phyloP scores from a whole-genome alignment of 2,797 vertebrate genomes.

The Borostomias antarcticus region DNA sequence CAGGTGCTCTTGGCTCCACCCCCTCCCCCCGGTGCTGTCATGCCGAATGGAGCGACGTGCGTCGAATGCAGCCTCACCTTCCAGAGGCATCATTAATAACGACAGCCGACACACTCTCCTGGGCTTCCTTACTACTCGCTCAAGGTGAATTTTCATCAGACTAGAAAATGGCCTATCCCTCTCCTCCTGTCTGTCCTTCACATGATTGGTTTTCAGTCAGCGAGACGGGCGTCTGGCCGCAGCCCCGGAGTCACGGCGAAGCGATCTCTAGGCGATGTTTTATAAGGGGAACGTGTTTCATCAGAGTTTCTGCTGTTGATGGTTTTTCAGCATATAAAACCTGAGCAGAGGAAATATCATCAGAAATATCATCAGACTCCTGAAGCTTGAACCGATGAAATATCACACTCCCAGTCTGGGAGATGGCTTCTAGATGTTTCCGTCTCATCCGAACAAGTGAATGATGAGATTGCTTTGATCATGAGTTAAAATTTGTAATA shows the following conservation, averaged over 20 bases:
- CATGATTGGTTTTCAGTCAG: conserved; percentile 28
- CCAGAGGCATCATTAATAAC: conserved; percentile 50
- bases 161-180: conserved; percentile 28
- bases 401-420: not conserved
- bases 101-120: conserved; percentile 28
- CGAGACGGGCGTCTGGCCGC: conserved; percentile 28
- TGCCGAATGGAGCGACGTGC: conserved; percentile 24
- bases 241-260: not conserved
- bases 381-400: not conserved
- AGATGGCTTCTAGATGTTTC: not conserved
- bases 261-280: too few species aligned
- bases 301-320: conserved; percentile 4
- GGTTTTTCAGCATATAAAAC: conserved; percentile 9
- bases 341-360: not conserved
- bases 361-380: not conserved
- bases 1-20: conserved; percentile 45
- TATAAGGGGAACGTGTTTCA: conserved; percentile 3
- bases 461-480: not conserved
- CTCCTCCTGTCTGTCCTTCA: conserved; percentile 29
- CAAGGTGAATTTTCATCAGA: conserved; percentile 54
- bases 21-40: conserved; percentile 22
- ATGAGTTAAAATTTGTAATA: not conserved
- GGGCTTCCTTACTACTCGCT: conserved; percentile 38
- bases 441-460: not conserved
- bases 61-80: conserved; percentile 30